Conservation (phyloP, 2,888 invertebrate genomes). For the Malacosoma neustria region DNA sequence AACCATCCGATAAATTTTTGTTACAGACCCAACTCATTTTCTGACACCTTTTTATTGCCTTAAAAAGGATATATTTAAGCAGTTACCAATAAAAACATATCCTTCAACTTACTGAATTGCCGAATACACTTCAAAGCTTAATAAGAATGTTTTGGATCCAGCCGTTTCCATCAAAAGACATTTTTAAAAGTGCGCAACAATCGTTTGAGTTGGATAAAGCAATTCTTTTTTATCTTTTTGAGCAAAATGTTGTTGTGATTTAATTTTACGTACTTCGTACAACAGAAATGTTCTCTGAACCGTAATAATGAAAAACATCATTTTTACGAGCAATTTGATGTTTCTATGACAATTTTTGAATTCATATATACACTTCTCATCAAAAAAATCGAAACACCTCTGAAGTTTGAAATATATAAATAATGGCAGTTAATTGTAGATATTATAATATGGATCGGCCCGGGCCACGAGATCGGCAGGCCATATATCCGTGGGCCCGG, state of each 20-base stretch:
- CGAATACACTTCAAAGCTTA: constrained; percentile 11
- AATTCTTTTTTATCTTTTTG: constrained; percentile 23
- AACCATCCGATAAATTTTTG: too few relatives aligned
- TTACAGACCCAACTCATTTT: not conserved
- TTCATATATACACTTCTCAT: too few relatives aligned
- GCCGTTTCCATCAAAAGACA: constrained; percentile 17
- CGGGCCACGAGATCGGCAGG: too few relatives aligned
- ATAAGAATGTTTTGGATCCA: constrained; percentile 13
- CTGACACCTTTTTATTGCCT: not conserved
- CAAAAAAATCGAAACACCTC: too few relatives aligned
- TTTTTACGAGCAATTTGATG: not conserved
- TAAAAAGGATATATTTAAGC: constrained; percentile 3
- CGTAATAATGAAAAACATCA: not conserved
- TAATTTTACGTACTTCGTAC: constrained; percentile 22
- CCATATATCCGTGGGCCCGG: too few relatives aligned
- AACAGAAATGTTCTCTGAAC: constrained; percentile 18
- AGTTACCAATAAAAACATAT: constrained; percentile 6
- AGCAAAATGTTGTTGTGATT: constrained; percentile 28
- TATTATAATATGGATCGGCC: too few relatives aligned
- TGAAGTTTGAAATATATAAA: too few relatives aligned
- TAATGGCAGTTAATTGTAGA: too few relatives aligned
- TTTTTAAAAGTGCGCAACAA: constrained; percentile 24
- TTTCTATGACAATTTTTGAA: not conserved
- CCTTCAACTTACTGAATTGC: constrained; percentile 10
- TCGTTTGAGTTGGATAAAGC: constrained; percentile 20